These are phyloP conservation scores for Lepidonotus clava DNA, from an alignment of 2,888 invertebrate genomes.

Conservation along the genomic window DNA sequence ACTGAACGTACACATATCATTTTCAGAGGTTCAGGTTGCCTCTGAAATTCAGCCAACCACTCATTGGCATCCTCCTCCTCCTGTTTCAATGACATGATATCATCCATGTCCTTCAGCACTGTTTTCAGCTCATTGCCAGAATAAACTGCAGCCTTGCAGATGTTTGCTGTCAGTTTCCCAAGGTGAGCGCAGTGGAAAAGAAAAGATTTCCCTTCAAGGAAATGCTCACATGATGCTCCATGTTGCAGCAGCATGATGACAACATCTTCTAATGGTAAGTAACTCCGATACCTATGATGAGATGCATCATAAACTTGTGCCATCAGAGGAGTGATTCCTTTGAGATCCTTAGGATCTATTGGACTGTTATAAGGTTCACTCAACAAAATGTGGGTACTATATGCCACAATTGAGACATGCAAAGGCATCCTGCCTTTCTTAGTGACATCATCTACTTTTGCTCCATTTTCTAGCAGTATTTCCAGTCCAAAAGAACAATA, in stretches of 20 bases:
- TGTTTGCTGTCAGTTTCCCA: neutral
- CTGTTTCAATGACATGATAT: neutral
- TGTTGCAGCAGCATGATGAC: neutral
- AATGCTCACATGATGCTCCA: neutral
- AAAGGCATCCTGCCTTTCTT: neutral
- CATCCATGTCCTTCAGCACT: neutral
- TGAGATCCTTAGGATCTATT: neutral
- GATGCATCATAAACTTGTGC: neutral
- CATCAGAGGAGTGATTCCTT: neutral
- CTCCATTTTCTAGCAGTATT: neutral
- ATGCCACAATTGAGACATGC: neutral
- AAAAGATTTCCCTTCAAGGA: neutral
- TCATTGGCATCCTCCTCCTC: neutral
- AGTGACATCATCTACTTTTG: neutral
- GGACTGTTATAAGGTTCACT: conserved; percentile 17
- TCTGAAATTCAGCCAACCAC: neutral
- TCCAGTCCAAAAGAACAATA: neutral
- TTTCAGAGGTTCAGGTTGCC: neutral
- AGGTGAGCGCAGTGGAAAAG: neutral
- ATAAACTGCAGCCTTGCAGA: neutral
- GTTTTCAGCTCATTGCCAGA: neutral
- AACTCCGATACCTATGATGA: neutral
- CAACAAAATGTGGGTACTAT: neutral
- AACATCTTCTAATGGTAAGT: neutral
- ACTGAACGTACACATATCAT: neutral